Evolutionary conservation across 2,113 vertebrate genomes (phyloP).

Genomic region (Rhinolophus ferrumequinum): DNA sequence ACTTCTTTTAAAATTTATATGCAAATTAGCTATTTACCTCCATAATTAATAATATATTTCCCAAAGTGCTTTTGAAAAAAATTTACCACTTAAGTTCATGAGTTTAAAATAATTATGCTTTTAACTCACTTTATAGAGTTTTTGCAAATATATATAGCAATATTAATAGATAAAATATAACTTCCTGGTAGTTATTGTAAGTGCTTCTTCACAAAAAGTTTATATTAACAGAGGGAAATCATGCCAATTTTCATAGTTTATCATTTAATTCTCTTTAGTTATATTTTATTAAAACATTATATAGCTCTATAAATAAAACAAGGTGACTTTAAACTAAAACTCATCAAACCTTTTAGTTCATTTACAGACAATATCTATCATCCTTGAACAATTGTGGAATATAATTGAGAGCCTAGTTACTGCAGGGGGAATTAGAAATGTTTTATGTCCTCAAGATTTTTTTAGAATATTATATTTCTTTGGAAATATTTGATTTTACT

Average conservation of each 20-base stretch:
- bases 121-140: neutral
- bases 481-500: constrained; percentile 39
- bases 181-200: constrained; percentile 8
- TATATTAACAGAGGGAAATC: neutral
- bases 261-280: neutral
- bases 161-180: neutral
- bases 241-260: neutral
- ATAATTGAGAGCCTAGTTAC: neutral
- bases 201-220: neutral
- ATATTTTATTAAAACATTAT: constrained; percentile 31
- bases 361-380: neutral
- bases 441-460: neutral
- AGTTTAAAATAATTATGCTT: constrained; percentile 2
- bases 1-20: neutral
- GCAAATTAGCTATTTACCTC: neutral
- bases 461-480: neutral
- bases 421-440: neutral
- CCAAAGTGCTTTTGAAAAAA: constrained; percentile 26
- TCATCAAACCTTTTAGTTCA: neutral
- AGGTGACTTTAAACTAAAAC: neutral
- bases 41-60: neutral
- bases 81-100: neutral
- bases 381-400: neutral
- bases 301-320: neutral
- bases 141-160: neutral